Evolutionary conservation across 2,113 vertebrate species (phyloP).

Genomic region (Gulo gulo): DNA sequence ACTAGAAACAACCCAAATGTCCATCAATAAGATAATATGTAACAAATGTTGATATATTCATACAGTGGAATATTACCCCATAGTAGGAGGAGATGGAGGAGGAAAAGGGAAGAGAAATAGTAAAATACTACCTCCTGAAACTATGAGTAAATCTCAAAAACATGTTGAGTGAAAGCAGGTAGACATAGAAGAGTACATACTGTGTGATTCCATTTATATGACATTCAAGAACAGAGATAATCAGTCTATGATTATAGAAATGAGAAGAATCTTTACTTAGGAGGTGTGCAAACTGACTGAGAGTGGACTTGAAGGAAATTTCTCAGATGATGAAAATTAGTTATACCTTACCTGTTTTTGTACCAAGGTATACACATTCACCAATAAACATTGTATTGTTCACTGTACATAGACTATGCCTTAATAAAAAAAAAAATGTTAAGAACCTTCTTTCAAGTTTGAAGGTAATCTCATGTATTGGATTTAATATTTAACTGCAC

Average conservation of each 20-base stretch:
- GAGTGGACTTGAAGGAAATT: not conserved
- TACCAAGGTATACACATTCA: not conserved
- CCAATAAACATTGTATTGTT: not conserved
- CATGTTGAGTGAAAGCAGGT: not conserved
- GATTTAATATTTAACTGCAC: not conserved
- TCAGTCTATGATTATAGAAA: not conserved
- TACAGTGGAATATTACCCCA: not conserved
- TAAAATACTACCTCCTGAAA: not conserved
- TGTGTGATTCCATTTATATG: not conserved
- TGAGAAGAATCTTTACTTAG: not conserved
- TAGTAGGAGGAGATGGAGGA: not conserved
- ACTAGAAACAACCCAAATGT: not conserved
- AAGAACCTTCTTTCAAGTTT: not conserved
- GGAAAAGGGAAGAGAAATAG: not conserved
- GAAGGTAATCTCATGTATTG: not conserved
- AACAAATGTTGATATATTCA: not conserved
- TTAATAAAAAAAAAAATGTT: not conserved
- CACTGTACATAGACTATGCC: not conserved
- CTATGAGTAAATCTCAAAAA: not conserved
- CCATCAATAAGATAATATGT: not conserved
- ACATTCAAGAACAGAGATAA: not conserved
- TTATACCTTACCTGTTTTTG: not conserved
- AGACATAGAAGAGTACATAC: not conserved
- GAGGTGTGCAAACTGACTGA: not conserved
- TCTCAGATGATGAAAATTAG: not conserved